Percentiles rank a stretch among this genome's conserved stretches.
phyloP scores from a whole-genome alignment of 2,888 invertebrate species.

The Thecophora atra region DNA sequence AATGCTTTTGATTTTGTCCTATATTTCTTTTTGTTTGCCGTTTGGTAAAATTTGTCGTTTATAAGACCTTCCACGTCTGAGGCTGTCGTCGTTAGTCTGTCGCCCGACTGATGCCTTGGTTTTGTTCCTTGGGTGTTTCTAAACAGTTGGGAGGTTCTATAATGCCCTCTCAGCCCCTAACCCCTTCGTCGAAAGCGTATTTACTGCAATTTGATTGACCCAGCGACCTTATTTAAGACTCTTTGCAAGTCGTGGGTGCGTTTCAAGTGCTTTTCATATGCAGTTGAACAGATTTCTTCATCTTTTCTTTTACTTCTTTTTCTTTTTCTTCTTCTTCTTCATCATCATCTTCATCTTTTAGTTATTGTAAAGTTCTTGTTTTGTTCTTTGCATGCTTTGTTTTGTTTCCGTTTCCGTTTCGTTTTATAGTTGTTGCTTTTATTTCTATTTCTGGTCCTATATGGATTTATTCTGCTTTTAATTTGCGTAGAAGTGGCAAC shows the following conservation, averaged over 20 bases:
- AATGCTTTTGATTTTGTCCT: background rate
- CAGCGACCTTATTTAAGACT: conserved; percentile 36
- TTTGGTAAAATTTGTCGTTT: too few species aligned
- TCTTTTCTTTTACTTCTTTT: too few species aligned
- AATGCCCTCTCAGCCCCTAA: background rate
- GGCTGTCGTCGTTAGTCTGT: background rate
- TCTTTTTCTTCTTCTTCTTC: too few species aligned
- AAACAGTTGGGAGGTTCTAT: background rate
- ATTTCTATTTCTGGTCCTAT: too few species aligned
- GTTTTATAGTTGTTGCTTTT: too few species aligned
- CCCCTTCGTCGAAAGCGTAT: conserved; percentile 4
- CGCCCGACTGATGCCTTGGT: background rate
- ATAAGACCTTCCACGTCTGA: background rate
- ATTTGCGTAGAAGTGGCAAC: conserved; percentile 38
- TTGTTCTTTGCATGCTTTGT: too few species aligned
- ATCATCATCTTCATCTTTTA: too few species aligned
- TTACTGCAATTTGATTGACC: conserved; percentile 40
- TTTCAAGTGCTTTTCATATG: background rate
- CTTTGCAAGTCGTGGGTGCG: conserved; percentile 5
- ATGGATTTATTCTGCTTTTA: conserved; percentile 15
- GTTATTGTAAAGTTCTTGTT: too few species aligned
- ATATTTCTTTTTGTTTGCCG: conserved; percentile 18
- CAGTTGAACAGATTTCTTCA: background rate
- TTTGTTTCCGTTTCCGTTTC: too few species aligned
- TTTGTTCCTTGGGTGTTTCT: conserved; percentile 41